Evolutionary conservation across 1,140 invertebrate species (phyloP), one percentile per base, ranked within the genome.

Genomic region (Pachypsylla venusta): DNA sequence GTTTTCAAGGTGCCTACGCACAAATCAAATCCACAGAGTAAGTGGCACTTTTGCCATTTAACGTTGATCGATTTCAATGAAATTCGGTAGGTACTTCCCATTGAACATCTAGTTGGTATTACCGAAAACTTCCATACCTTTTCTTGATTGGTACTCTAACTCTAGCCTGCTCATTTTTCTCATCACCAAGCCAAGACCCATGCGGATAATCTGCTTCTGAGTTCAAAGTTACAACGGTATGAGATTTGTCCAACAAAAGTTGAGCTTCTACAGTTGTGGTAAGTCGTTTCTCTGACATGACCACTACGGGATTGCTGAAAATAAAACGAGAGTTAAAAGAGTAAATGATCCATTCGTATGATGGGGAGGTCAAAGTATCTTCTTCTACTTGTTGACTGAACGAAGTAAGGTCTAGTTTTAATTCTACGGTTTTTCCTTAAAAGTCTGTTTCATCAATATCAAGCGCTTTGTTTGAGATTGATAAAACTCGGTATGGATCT

Each of bases 171-270:
- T 72, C 70, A 65, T 76, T 74, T 53, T 66, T 69, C 61, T 75
- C 74, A 67, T 78, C 74, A 7, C 77, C 77, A n/a, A 79, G 66
- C 77, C 77, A 79, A 24, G 71, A 72, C 10, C 77, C 77, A 64
- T 72, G 68, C 5, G 76, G 76, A 67, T 69, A 77, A 66, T 79
- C 76, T 58, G 73, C 72, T 59, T 70, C 70, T 7, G 58, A 60
- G 53, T 70, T 70, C 2, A 71, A 62, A 4, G 69, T 65, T 14
- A 71, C 65, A 10, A 70, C 65, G 57, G 66, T 65, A 25, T 66
- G 60, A 25, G 57, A 59, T 4, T 65, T 63, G 56, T 67, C 66
- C 39, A 66, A 53, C 2, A 56, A 60, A 13, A 63, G 25, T 22
- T 64, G 60, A 7, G 61, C 53, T 42, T 55, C 53, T 2, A 60